Conservation (phyloP, 1,140 invertebrate genomes). For the Physella acuta region DNA sequence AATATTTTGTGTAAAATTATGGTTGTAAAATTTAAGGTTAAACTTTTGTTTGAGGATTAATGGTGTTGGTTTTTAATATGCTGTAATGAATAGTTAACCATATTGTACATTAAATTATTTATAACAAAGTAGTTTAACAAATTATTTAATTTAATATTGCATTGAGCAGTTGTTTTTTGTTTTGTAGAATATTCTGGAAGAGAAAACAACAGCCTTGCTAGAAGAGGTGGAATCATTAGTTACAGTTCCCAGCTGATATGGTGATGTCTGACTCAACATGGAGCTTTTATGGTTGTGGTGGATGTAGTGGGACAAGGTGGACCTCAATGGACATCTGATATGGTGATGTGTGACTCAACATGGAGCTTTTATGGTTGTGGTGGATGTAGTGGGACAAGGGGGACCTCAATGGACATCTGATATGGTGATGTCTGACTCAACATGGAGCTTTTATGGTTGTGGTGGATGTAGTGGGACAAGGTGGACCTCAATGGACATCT, state of each 20-base stretch:
- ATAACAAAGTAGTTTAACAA: not conserved
- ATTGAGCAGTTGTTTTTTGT: not conserved
- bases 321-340: no score
- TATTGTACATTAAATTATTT: not conserved
- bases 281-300: no score
- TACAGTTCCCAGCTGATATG: constrained; percentile 35
- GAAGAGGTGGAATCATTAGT: constrained; percentile 46
- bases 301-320: no score
- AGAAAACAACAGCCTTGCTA: constrained; percentile 42
- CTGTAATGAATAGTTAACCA: not conserved
- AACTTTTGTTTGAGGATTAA: not conserved
- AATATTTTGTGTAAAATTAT: not conserved
- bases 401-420: no score
- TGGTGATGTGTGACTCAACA: no score
- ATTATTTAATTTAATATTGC: not conserved
- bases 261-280: no score
- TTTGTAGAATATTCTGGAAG: constrained; percentile 41
- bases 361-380: no score
- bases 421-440: no score
- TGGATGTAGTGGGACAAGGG: no score
- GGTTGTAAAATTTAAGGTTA: not conserved
- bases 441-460: no score
- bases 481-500: no score
- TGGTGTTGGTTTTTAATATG: not conserved
- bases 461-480: no score